These are phyloP conservation scores for Chamaetylas fuelleborni DNA, from an alignment of 2,113 vertebrate species.

Conservation along the genomic window DNA sequence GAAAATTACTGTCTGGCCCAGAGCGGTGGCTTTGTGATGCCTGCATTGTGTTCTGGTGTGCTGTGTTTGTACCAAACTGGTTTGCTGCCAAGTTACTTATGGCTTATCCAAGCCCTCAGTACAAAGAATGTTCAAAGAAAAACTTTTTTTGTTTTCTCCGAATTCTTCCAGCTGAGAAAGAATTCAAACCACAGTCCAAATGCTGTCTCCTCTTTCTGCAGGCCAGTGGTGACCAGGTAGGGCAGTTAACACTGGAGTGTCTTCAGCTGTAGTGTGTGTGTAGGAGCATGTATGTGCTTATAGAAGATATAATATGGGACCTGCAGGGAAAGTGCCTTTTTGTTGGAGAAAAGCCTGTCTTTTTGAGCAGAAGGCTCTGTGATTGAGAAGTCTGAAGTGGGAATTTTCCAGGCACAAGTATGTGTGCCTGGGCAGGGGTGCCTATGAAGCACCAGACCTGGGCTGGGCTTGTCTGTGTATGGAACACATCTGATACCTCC, in stretches of 20 bases:
- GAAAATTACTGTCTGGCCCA: conserved; percentile 50
- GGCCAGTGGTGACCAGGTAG: background rate
- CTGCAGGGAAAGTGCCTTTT: background rate
- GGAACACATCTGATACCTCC: background rate
- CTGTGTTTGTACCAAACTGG: conserved; percentile 47
- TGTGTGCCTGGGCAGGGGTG: background rate
- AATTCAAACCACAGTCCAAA: background rate
- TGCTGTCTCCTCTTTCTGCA: background rate
- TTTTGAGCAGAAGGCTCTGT: background rate
- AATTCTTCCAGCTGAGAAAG: conserved; percentile 27
- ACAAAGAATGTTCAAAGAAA: conserved; percentile 43
- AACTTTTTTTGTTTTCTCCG: conserved; percentile 29
- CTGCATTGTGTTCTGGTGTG: conserved; percentile 20
- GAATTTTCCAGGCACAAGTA: background rate
- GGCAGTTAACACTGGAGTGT: background rate
- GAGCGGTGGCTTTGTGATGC: conserved; percentile 37
- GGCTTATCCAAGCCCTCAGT: conserved; percentile 26
- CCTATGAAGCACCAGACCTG: background rate
- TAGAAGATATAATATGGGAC: background rate
- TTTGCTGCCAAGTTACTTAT: conserved; percentile 36
- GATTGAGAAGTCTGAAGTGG: background rate
- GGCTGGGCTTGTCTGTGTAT: background rate
- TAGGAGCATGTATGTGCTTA: background rate
- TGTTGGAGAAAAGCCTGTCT: background rate
- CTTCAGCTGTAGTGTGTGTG: background rate